A percentile compares a stretch with the other conserved stretches of the same genome.
phyloP scores from a whole-genome alignment of 2,113 vertebrate genomes.

The Halichoeres trimaculatus region DNA sequence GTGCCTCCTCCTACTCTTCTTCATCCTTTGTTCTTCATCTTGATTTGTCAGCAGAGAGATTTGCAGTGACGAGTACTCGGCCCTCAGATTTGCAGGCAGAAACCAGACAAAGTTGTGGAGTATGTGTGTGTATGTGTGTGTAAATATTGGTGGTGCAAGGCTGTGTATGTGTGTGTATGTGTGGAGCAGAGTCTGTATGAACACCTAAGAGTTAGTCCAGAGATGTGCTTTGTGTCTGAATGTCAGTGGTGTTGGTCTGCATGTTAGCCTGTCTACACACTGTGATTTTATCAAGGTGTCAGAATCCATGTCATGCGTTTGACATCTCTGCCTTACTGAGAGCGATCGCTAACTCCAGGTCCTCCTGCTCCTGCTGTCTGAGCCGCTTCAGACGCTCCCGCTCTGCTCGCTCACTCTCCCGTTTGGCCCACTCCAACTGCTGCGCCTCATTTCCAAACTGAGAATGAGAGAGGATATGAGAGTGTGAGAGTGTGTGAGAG shows the following conservation, averaged over 20 bases:
- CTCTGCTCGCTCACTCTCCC: constrained; percentile 95
- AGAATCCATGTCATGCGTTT: constrained; percentile 81
- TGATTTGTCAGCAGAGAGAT: constrained; percentile 19
- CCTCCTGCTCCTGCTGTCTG: constrained; percentile 95
- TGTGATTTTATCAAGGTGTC: constrained; percentile 8
- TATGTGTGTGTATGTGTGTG: not conserved
- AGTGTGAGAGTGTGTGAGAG: too few relatives aligned
- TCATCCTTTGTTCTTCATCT: constrained; percentile 2
- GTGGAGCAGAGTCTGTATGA: constrained; percentile 1
- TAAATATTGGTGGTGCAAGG: not conserved
- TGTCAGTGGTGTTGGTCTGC: constrained; percentile 27
- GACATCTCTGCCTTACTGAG: constrained; percentile 99
- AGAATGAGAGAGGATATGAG: not conserved
- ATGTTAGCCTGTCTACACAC: constrained; percentile 1
- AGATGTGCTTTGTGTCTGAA: constrained; percentile 37
- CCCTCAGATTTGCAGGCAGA: not conserved
- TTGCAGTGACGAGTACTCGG: constrained; percentile 1
- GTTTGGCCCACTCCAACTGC: constrained; percentile 98
- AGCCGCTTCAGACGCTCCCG: constrained; percentile 93
- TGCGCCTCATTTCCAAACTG: constrained; percentile 98
- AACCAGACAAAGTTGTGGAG: constrained; percentile 11
- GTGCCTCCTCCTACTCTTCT: not conserved
- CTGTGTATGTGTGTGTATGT: constrained; percentile 6
- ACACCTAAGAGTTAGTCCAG: constrained; percentile 22
- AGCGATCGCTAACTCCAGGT: constrained; percentile 96